Evolutionary conservation across 2,797 vertebrate genomes (phyloP).

Genomic region (Hippocampus kuda): DNA sequence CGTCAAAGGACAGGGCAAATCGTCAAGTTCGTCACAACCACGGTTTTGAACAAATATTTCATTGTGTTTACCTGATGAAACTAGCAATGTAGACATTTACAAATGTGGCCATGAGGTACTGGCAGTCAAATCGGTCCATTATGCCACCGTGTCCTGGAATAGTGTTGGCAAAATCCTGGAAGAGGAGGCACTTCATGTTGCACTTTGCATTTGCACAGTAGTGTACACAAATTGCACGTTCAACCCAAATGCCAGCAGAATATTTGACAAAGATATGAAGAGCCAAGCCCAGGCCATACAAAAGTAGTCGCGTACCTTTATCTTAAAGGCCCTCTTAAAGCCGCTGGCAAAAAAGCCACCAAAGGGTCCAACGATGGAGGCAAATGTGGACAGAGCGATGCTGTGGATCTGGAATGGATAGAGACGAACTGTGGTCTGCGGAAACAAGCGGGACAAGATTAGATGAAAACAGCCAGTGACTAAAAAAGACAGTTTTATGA

Average conservation of each 20-base stretch:
- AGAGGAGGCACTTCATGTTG: background rate
- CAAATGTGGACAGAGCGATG: slow-evolving; percentile 88
- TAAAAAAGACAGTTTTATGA: background rate
- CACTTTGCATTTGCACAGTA: background rate
- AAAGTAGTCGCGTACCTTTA: slow-evolving; percentile 73
- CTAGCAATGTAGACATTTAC: slow-evolving; percentile 98
- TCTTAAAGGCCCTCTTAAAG: slow-evolving; percentile 98
- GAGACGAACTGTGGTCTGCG: slow-evolving; percentile 81
- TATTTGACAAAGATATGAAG: background rate
- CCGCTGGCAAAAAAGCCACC: slow-evolving; percentile 98
- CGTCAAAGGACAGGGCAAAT: background rate
- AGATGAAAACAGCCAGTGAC: background rate
- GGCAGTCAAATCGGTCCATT: slow-evolving; percentile 98
- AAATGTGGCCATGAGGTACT: slow-evolving; percentile 98
- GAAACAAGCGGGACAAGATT: slow-evolving; percentile 10
- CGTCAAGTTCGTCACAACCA: background rate
- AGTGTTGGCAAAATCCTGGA: slow-evolving; percentile 95
- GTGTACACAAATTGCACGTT: background rate
- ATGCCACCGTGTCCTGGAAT: slow-evolving; percentile 96
- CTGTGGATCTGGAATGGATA: slow-evolving; percentile 99
- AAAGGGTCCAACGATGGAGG: slow-evolving; percentile 92
- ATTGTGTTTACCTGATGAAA: slow-evolving; percentile 83
- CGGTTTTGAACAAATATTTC: background rate
- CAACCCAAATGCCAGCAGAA: background rate
- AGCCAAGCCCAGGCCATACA: background rate